A percentile compares a stretch with the other conserved stretches of the same genome.
phyloP scores from a whole-genome alignment of 2,113 vertebrate species.

The Peromyscus polionotus region DNA sequence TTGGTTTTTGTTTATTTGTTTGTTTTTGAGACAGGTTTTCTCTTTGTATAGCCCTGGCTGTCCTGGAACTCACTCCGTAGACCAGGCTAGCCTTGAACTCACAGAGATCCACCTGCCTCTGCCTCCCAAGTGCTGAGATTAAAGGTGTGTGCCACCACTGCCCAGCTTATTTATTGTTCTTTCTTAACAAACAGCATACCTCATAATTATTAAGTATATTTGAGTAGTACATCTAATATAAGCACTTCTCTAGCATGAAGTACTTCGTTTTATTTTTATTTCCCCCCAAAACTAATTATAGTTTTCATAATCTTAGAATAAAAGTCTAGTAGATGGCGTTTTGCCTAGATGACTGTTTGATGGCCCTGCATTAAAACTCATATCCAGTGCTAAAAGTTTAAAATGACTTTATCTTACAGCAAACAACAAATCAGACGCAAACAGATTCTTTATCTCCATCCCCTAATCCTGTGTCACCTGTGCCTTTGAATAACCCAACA shows the following conservation, averaged over 20 bases:
- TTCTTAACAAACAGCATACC: constrained; percentile 45
- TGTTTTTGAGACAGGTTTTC: not conserved
- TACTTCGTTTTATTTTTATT: constrained; percentile 30
- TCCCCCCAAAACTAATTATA: constrained; percentile 19
- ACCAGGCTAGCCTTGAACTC: not conserved
- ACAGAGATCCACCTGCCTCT: not conserved
- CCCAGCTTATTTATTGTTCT: constrained; percentile 27
- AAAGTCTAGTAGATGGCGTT: not conserved
- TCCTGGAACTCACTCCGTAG: not conserved
- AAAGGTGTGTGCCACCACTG: too few relatives aligned
- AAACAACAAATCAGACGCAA: constrained; percentile 86
- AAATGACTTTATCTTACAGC: constrained; percentile 83
- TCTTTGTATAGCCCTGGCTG: not conserved
- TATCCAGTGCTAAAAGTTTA: constrained; percentile 65
- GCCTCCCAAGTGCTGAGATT: too few relatives aligned
- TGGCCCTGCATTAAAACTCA: not conserved
- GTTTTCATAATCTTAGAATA: constrained; percentile 53
- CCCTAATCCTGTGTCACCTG: constrained; percentile 83
- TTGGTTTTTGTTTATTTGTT: too few relatives aligned
- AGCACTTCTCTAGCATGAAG: not conserved
- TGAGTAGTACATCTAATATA: constrained; percentile 11
- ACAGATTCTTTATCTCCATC: constrained; percentile 87
- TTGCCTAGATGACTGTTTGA: constrained; percentile 51
- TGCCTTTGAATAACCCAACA: constrained; percentile 83
- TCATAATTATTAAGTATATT: constrained; percentile 31